phyloP scores from a whole-genome alignment of 2,888 invertebrate genomes.

The Nudaria mundana region DNA sequence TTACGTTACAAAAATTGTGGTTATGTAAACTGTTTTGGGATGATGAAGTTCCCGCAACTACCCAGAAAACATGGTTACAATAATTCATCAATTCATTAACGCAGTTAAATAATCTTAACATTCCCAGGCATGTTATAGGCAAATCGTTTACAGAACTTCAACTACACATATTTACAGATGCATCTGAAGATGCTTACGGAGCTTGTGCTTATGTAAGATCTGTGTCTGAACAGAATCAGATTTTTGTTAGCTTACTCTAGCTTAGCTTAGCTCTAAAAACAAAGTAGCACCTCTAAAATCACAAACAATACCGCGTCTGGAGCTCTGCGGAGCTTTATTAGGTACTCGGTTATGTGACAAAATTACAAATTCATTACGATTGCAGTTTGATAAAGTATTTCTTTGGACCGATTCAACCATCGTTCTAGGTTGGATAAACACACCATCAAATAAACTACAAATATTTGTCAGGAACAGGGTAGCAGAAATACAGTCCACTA shows the following conservation, averaged over 20 bases:
- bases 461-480: not conserved
- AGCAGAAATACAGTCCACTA: not conserved
- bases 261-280: not conserved
- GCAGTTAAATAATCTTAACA: not conserved
- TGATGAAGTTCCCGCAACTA: not conserved
- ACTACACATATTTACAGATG: not conserved
- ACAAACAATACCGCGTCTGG: not conserved
- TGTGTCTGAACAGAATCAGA: not conserved
- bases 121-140: not conserved
- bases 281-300: not conserved
- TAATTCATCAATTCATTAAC: not conserved
- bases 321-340: not conserved
- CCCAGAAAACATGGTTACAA: not conserved
- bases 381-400: not conserved
- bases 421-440: slow-evolving; percentile 3
- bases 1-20: not conserved
- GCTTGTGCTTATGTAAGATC: not conserved
- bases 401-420: not conserved
- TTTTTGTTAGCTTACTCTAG: not conserved
- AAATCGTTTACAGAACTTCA: not conserved
- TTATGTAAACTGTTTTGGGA: not conserved
- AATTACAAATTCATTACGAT: not conserved
- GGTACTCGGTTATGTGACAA: not conserved
- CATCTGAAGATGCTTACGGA: not conserved
- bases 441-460: not conserved